A percentile compares a stretch with the other conserved stretches of the same genome.
Conservation (phyloP, 1,140 invertebrate species). For the Eubasilissa regina region DNA sequence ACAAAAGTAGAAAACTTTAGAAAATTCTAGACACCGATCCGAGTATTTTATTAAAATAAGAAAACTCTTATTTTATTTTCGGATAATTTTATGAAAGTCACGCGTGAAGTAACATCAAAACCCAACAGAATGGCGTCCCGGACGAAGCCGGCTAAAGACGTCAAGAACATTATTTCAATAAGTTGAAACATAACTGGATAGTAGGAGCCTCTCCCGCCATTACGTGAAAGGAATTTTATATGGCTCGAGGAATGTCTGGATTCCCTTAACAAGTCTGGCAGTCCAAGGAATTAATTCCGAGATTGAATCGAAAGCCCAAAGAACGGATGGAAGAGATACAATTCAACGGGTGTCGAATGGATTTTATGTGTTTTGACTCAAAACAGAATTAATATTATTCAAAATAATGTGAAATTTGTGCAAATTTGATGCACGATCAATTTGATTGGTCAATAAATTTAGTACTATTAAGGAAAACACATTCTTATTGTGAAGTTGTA, state of each 20-base stretch:
- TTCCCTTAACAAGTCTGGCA: background rate
- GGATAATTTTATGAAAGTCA: conserved; percentile 13
- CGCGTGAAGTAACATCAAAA: conserved; percentile 29
- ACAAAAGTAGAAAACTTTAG: no score
- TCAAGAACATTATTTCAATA: conserved; percentile 60
- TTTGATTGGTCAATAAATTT: no score
- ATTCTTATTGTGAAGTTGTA: no score
- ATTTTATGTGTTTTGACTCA: background rate
- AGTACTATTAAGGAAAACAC: no score
- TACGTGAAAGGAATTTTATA: conserved; percentile 56
- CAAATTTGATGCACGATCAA: no score
- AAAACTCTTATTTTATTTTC: no score
- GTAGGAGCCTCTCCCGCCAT: background rate
- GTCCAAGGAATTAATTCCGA: conserved; percentile 27
- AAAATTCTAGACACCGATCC: no score
- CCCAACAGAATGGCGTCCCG: conserved; percentile 7
- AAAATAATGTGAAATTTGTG: no score
- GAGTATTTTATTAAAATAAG: no score
- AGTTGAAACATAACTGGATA: conserved; percentile 58
- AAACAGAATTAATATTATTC: conserved; percentile 19
- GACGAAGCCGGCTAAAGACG: conserved; percentile 51
- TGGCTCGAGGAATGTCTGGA: background rate
- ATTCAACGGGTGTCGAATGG: conserved; percentile 34
- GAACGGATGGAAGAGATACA: background rate
- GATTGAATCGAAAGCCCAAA: conserved; percentile 32